Conservation (phyloP, 2,797 vertebrate species). For the Synanceia verrucosa region DNA sequence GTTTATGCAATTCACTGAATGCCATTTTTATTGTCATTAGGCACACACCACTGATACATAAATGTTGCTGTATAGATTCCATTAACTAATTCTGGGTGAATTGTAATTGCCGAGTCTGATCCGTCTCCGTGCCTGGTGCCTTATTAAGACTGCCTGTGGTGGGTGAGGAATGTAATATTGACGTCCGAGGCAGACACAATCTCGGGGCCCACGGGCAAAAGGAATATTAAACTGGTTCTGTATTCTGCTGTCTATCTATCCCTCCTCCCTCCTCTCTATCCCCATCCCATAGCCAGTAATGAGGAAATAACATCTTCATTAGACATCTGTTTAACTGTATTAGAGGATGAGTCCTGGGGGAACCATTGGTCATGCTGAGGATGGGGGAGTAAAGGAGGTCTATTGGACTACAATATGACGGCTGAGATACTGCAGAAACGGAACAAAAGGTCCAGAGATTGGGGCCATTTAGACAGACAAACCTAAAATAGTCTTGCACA, state of each 20-base stretch:
- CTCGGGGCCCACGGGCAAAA: conserved; percentile 83
- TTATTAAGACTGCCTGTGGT: conserved; percentile 86
- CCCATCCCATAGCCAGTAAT: conserved; percentile 83
- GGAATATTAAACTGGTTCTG: conserved; percentile 85
- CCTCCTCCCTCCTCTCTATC: conserved; percentile 67
- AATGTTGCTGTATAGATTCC: conserved; percentile 83
- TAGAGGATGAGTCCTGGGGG: conserved; percentile 83
- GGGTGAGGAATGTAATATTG: conserved; percentile 86
- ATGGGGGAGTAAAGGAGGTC: conserved; percentile 63
- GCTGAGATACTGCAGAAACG: conserved; percentile 57
- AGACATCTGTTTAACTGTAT: conserved; percentile 88
- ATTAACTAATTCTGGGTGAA: conserved; percentile 85
- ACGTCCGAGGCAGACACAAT: conserved; percentile 86
- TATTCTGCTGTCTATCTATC: conserved; percentile 79
- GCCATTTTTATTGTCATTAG: conserved; percentile 84
- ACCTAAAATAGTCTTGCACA: conserved; percentile 46
- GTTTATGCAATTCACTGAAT: conserved; percentile 83
- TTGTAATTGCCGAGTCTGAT: conserved; percentile 86
- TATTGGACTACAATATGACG: conserved; percentile 74
- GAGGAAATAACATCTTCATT: conserved; percentile 89
- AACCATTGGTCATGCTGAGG: conserved; percentile 84
- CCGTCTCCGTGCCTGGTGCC: conserved; percentile 79
- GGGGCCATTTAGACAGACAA: conserved; percentile 54
- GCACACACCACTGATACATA: conserved; percentile 80
- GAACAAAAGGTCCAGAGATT: conserved; percentile 64